Conservation (phyloP, 2,797 vertebrate species). For the Schizopygopsis malacanthus region DNA sequence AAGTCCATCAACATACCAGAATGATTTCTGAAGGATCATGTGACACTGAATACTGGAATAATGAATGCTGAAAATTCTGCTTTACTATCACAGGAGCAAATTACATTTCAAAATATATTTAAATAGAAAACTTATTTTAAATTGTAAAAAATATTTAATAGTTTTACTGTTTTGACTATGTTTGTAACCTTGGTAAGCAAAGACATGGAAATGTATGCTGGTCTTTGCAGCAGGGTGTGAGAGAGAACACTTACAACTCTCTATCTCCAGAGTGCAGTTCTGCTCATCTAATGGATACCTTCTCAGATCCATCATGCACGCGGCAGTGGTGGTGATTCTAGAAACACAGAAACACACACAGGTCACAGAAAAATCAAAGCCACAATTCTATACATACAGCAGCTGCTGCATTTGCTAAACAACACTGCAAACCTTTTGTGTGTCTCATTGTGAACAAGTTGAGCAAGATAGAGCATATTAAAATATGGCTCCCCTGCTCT, state of each 20-base stretch:
- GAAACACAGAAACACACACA: slow-evolving; percentile 28
- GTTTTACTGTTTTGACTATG: background rate
- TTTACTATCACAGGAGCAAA: background rate
- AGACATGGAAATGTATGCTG: slow-evolving; percentile 4
- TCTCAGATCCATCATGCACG: slow-evolving; percentile 99
- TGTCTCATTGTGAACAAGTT: background rate
- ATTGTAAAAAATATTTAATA: background rate
- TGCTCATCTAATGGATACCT: slow-evolving; percentile 97
- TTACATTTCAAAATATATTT: background rate
- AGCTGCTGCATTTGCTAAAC: background rate
- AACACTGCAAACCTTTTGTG: background rate
- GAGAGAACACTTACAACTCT: slow-evolving; percentile 89
- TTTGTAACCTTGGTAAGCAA: background rate
- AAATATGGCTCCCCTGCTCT: slow-evolving; percentile 25
- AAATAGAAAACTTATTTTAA: slow-evolving; percentile 8
- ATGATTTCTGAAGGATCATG: background rate
- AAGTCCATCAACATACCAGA: background rate
- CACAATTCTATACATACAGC: background rate
- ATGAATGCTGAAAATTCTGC: background rate
- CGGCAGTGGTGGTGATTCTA: slow-evolving; percentile 98
- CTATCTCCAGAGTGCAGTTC: slow-evolving; percentile 98
- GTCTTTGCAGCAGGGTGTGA: slow-evolving; percentile 12
- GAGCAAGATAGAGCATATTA: slow-evolving; percentile 21
- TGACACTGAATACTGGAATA: background rate
- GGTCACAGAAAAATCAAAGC: background rate